These are phyloP conservation scores for Puntigrus tetrazona DNA, from an alignment of 2,113 vertebrate genomes.

Conservation along the genomic window DNA sequence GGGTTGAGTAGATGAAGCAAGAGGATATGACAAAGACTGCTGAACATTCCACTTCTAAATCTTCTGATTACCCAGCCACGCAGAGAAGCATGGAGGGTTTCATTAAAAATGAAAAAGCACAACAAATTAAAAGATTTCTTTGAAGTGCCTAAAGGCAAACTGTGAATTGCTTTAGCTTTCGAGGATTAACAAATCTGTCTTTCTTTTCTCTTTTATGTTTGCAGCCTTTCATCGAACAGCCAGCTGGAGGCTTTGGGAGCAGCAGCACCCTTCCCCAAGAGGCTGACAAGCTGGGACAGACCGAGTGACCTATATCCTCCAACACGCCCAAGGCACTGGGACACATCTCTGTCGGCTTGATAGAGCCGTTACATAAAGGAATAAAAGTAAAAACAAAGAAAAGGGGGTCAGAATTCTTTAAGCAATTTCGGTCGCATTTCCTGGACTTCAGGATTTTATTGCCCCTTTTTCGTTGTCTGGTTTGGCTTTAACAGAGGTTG, in stretches of 20 bases:
- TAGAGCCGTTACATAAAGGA: constrained; percentile 47
- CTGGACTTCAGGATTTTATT: constrained; percentile 47
- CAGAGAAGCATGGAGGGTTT: neutral
- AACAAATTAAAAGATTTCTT: constrained; percentile 39
- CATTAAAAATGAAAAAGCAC: neutral
- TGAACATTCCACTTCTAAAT: constrained; percentile 28
- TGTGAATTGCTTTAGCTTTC: constrained; percentile 38
- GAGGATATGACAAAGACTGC: constrained; percentile 6
- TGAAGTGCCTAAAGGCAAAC: constrained; percentile 33
- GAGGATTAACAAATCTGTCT: constrained; percentile 60
- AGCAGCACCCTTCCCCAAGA: constrained; percentile 60
- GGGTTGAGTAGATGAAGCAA: constrained; percentile 51
- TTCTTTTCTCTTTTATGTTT: constrained; percentile 58
- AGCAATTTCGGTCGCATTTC: constrained; percentile 22
- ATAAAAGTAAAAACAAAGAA: constrained; percentile 47
- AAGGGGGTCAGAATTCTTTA: constrained; percentile 36
- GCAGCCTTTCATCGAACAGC: constrained; percentile 66
- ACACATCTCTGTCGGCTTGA: constrained; percentile 55
- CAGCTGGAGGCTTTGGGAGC: constrained; percentile 51
- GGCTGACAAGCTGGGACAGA: constrained; percentile 70
- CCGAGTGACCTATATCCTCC: constrained; percentile 72
- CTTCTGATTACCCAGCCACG: constrained; percentile 41
- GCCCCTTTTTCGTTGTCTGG: neutral
- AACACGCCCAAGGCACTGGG: constrained; percentile 63
- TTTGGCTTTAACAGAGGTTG: neutral